phyloP scores from a whole-genome alignment of 2,888 invertebrate species.

The Reticulitermes lucifugus region DNA sequence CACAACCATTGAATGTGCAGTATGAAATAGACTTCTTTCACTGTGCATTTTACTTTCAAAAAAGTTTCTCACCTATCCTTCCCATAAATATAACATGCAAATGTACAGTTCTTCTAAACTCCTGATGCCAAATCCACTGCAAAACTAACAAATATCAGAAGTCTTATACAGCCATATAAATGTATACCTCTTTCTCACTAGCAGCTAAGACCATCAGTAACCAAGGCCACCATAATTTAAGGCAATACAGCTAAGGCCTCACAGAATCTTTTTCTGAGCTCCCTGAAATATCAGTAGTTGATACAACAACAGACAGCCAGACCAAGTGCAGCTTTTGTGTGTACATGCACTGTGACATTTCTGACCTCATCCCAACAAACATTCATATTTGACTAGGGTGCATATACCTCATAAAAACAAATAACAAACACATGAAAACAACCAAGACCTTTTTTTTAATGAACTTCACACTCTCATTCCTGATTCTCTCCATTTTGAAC shows the following conservation, averaged over 20 bases:
- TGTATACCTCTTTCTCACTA: not conserved
- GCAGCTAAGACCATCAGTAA: not conserved
- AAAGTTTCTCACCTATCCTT: not conserved
- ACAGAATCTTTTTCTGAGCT: not conserved
- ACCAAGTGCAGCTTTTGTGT: not conserved
- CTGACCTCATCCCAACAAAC: not conserved
- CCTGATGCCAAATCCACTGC: not conserved
- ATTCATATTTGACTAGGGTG: conserved; percentile 39
- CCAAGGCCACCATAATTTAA: conserved; percentile 11
- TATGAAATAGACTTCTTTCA: conserved; percentile 25
- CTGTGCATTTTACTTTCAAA: conserved; percentile 1
- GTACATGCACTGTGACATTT: not conserved
- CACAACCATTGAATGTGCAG: not conserved
- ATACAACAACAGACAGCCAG: not conserved
- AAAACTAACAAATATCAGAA: conserved; percentile 12
- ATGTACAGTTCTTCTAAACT: conserved; percentile 9
- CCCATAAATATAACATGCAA: not conserved
- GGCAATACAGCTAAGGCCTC: not conserved
- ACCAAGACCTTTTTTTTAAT: not conserved
- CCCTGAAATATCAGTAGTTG: not conserved
- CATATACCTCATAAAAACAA: conserved; percentile 8
- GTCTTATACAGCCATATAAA: not conserved
- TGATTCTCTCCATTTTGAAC: conserved; percentile 67
- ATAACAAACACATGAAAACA: not conserved
- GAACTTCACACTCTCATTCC: not conserved